Conservation (phyloP, 2,113 vertebrate species). For the Rana temporaria region DNA sequence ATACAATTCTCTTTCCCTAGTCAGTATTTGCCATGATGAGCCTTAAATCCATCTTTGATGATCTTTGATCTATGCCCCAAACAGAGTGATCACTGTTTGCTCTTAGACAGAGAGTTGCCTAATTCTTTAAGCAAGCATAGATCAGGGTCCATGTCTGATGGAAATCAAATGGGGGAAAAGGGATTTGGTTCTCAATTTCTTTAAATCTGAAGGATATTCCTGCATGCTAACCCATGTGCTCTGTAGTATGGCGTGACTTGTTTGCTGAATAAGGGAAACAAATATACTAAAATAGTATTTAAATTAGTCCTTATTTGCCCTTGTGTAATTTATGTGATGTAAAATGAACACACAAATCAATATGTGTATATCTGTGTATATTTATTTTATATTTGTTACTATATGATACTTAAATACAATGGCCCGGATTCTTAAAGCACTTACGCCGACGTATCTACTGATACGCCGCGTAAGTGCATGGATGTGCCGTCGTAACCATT, state of each 20-base stretch:
- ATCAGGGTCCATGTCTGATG: slow-evolving; percentile 51
- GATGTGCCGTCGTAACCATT: no score
- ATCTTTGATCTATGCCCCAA: slow-evolving; percentile 50
- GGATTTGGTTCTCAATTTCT: neutral
- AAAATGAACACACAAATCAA: no score
- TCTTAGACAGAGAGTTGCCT: slow-evolving; percentile 32
- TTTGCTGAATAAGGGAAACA: neutral
- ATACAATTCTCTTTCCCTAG: slow-evolving; percentile 35
- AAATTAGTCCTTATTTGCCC: no score
- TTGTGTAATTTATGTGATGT: neutral
- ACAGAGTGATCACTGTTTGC: slow-evolving; percentile 44
- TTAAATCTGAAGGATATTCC: neutral
- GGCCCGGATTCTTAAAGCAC: no score
- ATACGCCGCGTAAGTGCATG: no score
- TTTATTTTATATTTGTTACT: no score
- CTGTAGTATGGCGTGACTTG: neutral
- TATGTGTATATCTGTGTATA: no score
- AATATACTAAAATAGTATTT: neutral
- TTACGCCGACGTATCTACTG: no score
- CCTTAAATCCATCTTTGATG: slow-evolving; percentile 52
- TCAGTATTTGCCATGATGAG: slow-evolving; percentile 10
- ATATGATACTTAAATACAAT: no score
- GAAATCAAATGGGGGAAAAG: slow-evolving; percentile 16
- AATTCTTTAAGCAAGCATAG: slow-evolving; percentile 55
- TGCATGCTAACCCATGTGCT: slow-evolving; percentile 9